Evolutionary conservation across 2,888 invertebrate genomes (phyloP), one percentile per base, ranked within the genome.

Genomic region (Himalopsyche kuldschensis): DNA sequence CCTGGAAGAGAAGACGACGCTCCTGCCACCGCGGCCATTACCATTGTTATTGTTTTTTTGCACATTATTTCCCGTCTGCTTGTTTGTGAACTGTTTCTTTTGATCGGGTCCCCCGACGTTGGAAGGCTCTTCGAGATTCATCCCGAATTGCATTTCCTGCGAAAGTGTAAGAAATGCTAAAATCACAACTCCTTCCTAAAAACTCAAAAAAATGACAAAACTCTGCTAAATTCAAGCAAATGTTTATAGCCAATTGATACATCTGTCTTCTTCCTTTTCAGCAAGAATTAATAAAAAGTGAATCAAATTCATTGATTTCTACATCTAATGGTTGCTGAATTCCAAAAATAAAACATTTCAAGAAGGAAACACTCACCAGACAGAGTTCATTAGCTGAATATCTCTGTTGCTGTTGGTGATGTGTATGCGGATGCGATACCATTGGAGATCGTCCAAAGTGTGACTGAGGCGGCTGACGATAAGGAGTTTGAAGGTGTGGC

Each of bases 401-500:
- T 78, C 75, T 55, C 78, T 63, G 63, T 86, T 87, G 83, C 78
- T 63, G 63, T 86, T 87, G 83, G 82, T 84, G 86, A 86, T 87
- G 78, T 82, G 86, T 27, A 85, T 84, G 86, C 87, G 87, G 84
- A 84, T 84, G 78, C 83, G 82, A 35, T 84, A 86, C 79, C 87
- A 87, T 87, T 87, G 88, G 87, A 87, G 89, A 41, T 41, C 41
- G 41, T 6, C 5, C 41, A 41, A 41, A 41, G 87, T 88, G 90
- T 76, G 88, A 88, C 85, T 86, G 79, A 82, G 85, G 86, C 87
- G 87, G 86, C 86, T 86, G 84, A 84, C 84, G 81, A 85, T 81
- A 55, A 82, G 85, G 78, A 87, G 87, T 87, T 87, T 88, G 87
- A 87, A 89, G 87, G 88, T 90, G 80, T 88, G 88, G 86, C 87